These are phyloP conservation scores for Elachura formosa DNA, from an alignment of 2,113 vertebrate species.

Conservation along the genomic window DNA sequence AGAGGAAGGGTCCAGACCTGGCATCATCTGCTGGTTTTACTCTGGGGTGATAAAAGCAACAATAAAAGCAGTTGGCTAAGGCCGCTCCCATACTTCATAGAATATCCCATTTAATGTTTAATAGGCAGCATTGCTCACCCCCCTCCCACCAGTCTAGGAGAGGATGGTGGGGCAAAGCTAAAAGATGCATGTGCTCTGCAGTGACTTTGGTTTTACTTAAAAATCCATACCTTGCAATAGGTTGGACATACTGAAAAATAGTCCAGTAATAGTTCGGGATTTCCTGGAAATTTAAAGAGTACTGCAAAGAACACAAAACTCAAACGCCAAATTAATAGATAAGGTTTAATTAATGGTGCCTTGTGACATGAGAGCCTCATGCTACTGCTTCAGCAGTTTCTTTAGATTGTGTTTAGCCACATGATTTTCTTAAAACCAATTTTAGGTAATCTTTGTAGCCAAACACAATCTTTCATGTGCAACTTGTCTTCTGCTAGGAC, in stretches of 20 bases:
- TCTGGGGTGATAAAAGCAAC: background rate
- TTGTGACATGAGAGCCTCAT: background rate
- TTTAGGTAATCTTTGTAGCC: slow-evolving; percentile 57
- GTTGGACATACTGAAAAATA: background rate
- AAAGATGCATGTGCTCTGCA: background rate
- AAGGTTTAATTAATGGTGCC: slow-evolving; percentile 41
- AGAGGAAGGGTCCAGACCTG: background rate
- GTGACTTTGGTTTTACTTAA: background rate
- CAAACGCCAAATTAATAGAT: slow-evolving; percentile 64
- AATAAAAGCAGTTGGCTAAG: background rate
- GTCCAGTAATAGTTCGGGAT: slow-evolving; percentile 40
- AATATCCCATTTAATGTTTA: background rate
- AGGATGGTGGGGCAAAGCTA: background rate
- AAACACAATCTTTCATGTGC: slow-evolving; percentile 32
- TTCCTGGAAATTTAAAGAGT: slow-evolving; percentile 46
- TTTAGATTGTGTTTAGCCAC: slow-evolving; percentile 36
- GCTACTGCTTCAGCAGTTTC: slow-evolving; percentile 52
- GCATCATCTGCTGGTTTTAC: background rate
- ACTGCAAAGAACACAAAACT: slow-evolving; percentile 31
- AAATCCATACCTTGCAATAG: background rate
- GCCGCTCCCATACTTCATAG: background rate
- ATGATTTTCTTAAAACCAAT: slow-evolving; percentile 58
- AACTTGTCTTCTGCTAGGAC: slow-evolving; percentile 61
- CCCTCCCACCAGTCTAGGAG: background rate
- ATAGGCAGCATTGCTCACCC: background rate